phyloP scores from a whole-genome alignment of 1,140 invertebrate species.

The Achroia grisella region DNA sequence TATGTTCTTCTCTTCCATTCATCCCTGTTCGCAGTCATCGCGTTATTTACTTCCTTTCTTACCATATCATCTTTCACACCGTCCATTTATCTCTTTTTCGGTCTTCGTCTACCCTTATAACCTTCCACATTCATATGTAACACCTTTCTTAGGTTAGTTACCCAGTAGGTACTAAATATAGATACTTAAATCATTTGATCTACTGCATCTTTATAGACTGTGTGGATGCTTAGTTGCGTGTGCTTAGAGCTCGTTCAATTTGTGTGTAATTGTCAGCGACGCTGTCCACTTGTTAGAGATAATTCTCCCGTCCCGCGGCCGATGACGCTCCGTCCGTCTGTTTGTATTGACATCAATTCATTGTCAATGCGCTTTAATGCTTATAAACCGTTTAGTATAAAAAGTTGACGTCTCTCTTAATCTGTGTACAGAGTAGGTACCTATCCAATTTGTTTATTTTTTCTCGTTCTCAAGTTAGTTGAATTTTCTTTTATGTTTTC shows the following conservation, averaged over 20 bases:
- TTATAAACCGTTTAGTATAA: slow-evolving; percentile 2
- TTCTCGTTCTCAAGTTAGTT: not conserved
- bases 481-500: no score
- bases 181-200: no score
- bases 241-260: slow-evolving; percentile 7
- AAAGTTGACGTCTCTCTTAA: not conserved
- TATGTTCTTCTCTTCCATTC: no score
- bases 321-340: slow-evolving; percentile 15
- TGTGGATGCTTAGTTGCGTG: slow-evolving; percentile 4
- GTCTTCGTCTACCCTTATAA: no score
- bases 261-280: slow-evolving; percentile 24
- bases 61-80: no score
- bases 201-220: slow-evolving; percentile 7
- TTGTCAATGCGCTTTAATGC: not conserved
- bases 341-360: slow-evolving; percentile 34
- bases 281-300: slow-evolving; percentile 21
- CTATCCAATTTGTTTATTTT: not conserved
- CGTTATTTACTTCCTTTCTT: no score
- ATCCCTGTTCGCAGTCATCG: no score
- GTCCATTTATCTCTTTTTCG: no score
- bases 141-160: no score
- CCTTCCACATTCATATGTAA: no score
- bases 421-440: not conserved
- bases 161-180: no score
- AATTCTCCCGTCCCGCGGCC: slow-evolving; percentile 7